phyloP scores from a whole-genome alignment of 2,888 invertebrate species.

The Argyresthia albistria region DNA sequence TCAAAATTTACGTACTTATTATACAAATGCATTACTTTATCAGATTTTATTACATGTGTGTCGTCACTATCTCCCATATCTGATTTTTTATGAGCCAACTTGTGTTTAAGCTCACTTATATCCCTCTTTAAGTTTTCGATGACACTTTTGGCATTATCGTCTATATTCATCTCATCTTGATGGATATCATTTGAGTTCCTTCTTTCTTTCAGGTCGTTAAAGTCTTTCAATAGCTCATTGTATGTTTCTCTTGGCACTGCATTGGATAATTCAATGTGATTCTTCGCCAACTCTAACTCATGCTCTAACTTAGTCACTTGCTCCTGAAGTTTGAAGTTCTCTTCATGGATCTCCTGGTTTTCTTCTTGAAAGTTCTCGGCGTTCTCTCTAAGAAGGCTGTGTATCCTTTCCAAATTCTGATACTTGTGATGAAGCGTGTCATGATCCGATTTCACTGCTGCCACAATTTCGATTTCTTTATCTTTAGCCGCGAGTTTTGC shows the following conservation, averaged over 20 bases:
- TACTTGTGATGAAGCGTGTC: slow-evolving; percentile 59
- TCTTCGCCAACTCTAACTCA: slow-evolving; percentile 44
- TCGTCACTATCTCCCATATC: slow-evolving; percentile 25
- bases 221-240: slow-evolving; percentile 43
- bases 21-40: slow-evolving; percentile 52
- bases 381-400: slow-evolving; percentile 52
- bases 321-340: slow-evolving; percentile 61
- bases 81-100: slow-evolving; percentile 36
- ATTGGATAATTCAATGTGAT: slow-evolving; percentile 33
- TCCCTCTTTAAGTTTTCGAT: slow-evolving; percentile 63
- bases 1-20: slow-evolving; percentile 64
- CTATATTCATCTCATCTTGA: slow-evolving; percentile 57
- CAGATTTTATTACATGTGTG: slow-evolving; percentile 36
- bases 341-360: slow-evolving; percentile 66
- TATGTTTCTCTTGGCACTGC: slow-evolving; percentile 46
- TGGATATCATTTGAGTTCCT: slow-evolving; percentile 37
- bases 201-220: slow-evolving; percentile 40
- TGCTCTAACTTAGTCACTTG: slow-evolving; percentile 58
- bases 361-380: slow-evolving; percentile 68
- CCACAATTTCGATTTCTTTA: slow-evolving; percentile 39
- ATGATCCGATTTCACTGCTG: slow-evolving; percentile 32
- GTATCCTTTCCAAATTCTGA: slow-evolving; percentile 58
- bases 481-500: slow-evolving; percentile 57
- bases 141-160: slow-evolving; percentile 63
- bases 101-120: slow-evolving; percentile 50